Evolutionary conservation across 2,113 vertebrate genomes (phyloP).

Genomic region (Poecilia latipinna): DNA sequence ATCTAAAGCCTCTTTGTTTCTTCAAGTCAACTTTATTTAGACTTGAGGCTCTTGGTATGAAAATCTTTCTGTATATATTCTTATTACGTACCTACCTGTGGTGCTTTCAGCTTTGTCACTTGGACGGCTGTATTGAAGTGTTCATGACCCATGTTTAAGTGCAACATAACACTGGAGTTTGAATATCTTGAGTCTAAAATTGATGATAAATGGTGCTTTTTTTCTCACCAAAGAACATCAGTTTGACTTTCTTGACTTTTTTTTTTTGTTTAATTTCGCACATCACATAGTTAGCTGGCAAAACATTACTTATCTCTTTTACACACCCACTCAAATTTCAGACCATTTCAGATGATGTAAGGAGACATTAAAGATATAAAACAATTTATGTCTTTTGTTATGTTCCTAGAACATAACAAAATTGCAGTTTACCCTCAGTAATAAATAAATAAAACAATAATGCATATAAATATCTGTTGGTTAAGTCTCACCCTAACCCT

Average conservation of each 20-base stretch:
- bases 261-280: neutral
- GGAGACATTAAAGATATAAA: too few relatives aligned
- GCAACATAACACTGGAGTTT: slow-evolving; percentile 73
- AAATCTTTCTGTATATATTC: slow-evolving; percentile 60
- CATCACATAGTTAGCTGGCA: neutral
- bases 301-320: neutral
- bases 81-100: slow-evolving; percentile 63
- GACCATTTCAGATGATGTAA: too few relatives aligned
- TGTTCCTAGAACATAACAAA: too few relatives aligned
- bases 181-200: slow-evolving; percentile 60
- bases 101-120: slow-evolving; percentile 69
- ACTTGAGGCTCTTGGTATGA: slow-evolving; percentile 35
- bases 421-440: too few relatives aligned
- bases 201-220: slow-evolving; percentile 78
- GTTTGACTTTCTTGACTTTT: slow-evolving; percentile 5
- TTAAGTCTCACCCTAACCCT: too few relatives aligned
- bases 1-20: slow-evolving; percentile 32
- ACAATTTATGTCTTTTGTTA: too few relatives aligned
- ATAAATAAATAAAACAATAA: too few relatives aligned
- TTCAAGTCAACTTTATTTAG: slow-evolving; percentile 28
- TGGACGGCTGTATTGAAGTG: slow-evolving; percentile 61
- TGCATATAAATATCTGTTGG: too few relatives aligned
- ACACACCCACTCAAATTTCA: too few relatives aligned
- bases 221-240: slow-evolving; percentile 75
- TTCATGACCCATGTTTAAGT: slow-evolving; percentile 66